Conservation (phyloP, 1,140 invertebrate genomes). For the Pachypeltis micranthus region DNA sequence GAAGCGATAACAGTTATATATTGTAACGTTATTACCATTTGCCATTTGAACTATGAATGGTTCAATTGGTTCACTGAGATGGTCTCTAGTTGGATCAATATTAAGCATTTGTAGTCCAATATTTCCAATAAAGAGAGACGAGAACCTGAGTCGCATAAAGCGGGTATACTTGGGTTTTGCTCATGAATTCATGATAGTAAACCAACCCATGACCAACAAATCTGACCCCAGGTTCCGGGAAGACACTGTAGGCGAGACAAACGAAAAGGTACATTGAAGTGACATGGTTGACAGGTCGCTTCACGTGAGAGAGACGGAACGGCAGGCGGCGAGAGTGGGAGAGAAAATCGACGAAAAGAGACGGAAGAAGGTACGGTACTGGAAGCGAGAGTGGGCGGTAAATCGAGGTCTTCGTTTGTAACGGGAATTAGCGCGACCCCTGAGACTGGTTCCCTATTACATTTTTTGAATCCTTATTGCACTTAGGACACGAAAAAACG, state of each 20-base stretch:
- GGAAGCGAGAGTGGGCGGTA: background rate
- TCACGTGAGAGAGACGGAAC: background rate
- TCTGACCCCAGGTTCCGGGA: background rate
- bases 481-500: background rate
- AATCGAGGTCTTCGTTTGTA: background rate
- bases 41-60: background rate
- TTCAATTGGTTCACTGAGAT: background rate
- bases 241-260: background rate
- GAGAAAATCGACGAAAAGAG: background rate
- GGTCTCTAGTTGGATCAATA: background rate
- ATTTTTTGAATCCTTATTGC: too few species aligned
- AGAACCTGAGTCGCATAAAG: background rate
- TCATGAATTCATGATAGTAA: background rate
- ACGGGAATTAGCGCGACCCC: background rate
- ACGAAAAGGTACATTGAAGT: background rate
- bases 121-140: background rate
- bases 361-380: background rate
- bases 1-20: background rate
- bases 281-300: background rate
- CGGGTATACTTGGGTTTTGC: background rate
- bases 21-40: background rate
- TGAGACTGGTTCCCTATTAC: background rate
- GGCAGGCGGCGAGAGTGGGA: background rate
- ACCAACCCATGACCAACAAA: background rate
- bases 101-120: background rate